phyloP scores from a whole-genome alignment of 1,140 invertebrate genomes.

The Ostrea edulis region DNA sequence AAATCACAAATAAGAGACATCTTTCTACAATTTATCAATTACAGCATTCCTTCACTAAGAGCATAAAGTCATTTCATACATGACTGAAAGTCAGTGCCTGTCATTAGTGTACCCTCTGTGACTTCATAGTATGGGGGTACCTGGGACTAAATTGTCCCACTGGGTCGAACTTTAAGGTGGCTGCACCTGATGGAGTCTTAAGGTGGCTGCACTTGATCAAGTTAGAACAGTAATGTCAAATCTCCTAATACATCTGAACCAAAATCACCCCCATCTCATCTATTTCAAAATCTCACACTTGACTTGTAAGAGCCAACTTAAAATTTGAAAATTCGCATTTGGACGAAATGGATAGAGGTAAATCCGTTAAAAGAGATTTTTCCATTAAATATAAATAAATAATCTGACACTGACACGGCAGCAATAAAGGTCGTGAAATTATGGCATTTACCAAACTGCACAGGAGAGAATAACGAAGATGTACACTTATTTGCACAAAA shows the following conservation, averaged over 20 bases:
- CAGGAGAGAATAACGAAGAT: constrained; percentile 7
- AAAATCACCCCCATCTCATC: not conserved
- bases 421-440: not conserved
- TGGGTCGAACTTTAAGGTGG: not conserved
- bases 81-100: not conserved
- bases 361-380: not conserved
- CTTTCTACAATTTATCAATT: not conserved
- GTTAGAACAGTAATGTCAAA: constrained; percentile 1
- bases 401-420: not conserved
- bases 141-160: not conserved
- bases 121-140: not conserved
- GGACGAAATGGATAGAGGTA: not conserved
- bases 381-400: constrained; percentile 6
- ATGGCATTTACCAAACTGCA: not conserved
- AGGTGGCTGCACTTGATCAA: not conserved
- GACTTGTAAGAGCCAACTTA: not conserved
- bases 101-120: not conserved
- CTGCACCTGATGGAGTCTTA: not conserved
- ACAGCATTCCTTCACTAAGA: not conserved
- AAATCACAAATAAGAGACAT: not conserved
- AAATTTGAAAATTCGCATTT: not conserved
- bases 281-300: constrained; percentile 19
- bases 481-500: not conserved
- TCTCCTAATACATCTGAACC: not conserved
- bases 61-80: not conserved